Conservation (phyloP, 2,113 vertebrate genomes). For the Urocolius indicus region DNA sequence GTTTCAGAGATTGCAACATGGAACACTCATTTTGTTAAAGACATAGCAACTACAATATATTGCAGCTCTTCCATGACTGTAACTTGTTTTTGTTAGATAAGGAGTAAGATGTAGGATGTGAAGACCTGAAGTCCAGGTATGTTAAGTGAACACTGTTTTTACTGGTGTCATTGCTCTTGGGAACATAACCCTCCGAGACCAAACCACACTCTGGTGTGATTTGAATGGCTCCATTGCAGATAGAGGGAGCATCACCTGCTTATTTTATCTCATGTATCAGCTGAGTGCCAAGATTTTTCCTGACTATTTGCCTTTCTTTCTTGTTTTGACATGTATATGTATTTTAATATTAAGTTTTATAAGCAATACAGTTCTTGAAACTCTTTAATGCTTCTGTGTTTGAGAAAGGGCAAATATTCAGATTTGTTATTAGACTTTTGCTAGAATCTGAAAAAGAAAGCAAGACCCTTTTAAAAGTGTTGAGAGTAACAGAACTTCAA, state of each 20-base stretch:
- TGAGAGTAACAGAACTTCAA: neutral
- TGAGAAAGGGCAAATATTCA: neutral
- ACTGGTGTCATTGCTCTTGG: neutral
- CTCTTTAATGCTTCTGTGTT: neutral
- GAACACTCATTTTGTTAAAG: neutral
- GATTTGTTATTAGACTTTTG: neutral
- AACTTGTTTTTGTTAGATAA: neutral
- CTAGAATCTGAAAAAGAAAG: neutral
- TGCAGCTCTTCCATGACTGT: neutral
- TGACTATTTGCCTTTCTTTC: neutral
- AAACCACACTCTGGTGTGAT: neutral
- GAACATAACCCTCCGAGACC: neutral
- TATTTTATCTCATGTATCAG: neutral
- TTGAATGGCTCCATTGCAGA: neutral
- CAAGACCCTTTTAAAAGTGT: neutral
- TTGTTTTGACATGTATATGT: neutral
- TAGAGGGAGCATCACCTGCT: neutral
- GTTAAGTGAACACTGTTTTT: neutral
- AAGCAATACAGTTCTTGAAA: neutral
- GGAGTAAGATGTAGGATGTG: neutral
- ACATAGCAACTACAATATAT: neutral
- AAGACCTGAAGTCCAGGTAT: conserved; percentile 10
- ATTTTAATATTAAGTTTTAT: neutral
- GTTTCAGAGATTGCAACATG: neutral
- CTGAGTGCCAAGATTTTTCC: neutral